phyloP scores from a whole-genome alignment of 1,140 invertebrate genomes.

The Meloidogyne exigua region DNA sequence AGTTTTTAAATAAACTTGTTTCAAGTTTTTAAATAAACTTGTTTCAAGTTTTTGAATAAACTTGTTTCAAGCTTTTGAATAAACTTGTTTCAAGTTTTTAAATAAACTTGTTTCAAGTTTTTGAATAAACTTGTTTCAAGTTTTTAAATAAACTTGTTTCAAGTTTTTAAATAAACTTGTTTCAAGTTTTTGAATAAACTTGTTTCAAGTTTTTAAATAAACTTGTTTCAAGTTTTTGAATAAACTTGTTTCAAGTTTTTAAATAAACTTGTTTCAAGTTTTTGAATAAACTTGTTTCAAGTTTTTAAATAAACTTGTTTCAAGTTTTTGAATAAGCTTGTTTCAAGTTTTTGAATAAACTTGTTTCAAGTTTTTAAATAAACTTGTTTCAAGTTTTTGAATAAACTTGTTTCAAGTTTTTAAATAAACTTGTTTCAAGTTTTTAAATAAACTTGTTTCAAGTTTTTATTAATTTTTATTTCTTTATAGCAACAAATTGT shows the following conservation, averaged over 20 bases:
- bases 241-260: no score
- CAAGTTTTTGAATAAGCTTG: background rate
- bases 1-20: background rate
- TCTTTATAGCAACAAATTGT: conserved; percentile 58
- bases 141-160: background rate
- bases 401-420: background rate
- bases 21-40: background rate
- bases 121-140: background rate
- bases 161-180: no score
- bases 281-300: background rate
- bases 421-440: background rate
- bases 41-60: background rate
- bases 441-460: background rate
- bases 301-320: no score
- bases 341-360: background rate
- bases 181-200: background rate
- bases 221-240: background rate
- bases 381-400: no score
- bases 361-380: background rate
- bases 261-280: background rate
- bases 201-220: background rate
- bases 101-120: no score
- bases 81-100: background rate
- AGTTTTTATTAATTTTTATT: background rate
- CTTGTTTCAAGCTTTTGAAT: background rate